Evolutionary conservation across 2,888 invertebrate species (phyloP), one percentile per base, ranked within the genome.

Genomic region (Campoplex nolae): DNA sequence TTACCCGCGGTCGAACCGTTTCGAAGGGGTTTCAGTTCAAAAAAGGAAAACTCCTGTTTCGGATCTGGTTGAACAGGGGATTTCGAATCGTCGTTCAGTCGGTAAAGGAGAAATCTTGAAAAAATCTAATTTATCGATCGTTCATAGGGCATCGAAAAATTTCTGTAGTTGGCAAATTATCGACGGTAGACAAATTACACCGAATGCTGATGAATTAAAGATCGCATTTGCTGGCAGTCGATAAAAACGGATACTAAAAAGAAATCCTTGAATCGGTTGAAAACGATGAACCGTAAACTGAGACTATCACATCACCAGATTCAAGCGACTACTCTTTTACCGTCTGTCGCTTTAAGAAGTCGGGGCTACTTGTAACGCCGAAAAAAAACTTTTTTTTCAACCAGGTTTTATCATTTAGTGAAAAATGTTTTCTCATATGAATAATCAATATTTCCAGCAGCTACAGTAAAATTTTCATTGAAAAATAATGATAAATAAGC

Each of bases 1-100:
- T 32, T 79, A 79, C 70, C 79, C 32, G 45, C 85, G 35, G 85
- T 78, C 56, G 81, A 73, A 38, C 45, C 45, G 16, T 73, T 58
- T 13, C 38, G 28, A 23, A 71, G 38, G 54, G 32, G 28, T 18
- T 6, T n/a, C 7, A n/a, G 32, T 45, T 35, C 56, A 7, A 0
- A 7, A 13, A 38, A 18, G 58, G 62, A n/a, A 58, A 11, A 45
- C 9, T 28, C 45, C 58, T 48, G 65, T 51, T 28, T 51, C 62
- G 32, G n/a, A 42, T 56, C 28, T 73, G 2, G 28, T 45, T 67
- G 16, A 45, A 45, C 81, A 2, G 45, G 2, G 45, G 13, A 45
- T 45, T 45, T 9, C 45, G 11, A 45, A 13, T 45, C 13, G 45
- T 45, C 13, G 45, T 3, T 38, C 6, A 38, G 38, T 6, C 23